Base-by-base conservation (phyloP, 1,140 invertebrate genomes). In the Cecropterus lyciades region DNA sequence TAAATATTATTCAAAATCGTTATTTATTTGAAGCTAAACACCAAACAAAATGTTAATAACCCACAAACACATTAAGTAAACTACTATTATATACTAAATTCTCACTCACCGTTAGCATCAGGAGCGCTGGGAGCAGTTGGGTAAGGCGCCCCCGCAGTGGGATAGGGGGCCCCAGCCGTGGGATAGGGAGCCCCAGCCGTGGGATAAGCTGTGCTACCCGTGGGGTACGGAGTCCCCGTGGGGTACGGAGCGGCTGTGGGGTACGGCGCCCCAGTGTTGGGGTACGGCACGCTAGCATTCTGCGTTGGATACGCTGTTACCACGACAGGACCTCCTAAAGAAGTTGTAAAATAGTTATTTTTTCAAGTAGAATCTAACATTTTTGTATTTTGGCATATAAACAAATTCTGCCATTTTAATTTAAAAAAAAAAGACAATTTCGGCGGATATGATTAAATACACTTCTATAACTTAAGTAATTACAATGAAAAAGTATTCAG, bases 301-400 rank as follows among this genome's bases (percentile, higher is more conserved):
- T 53, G 63, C 10, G 59, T 69, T 0, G 81, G 80, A 59, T 80
- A 80, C 40, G 75, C 48, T 1, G 77, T 59, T 24, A 74, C 75
- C n/a, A 75, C 71, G 8, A 52, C 3, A 9, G 46, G 6, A 24
- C 51, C 43, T 46, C 33, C 51, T 14, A 43, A 43, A 43, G 17
- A 30, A 30, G 5, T 20, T 20, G 5, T 2, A 20, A 20, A 20
- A n/a, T n/a, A n/a, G n/a, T n/a, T n/a, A n/a, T n/a, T n/a, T n/a
- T n/a, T n/a, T n/a, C n/a, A n/a, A n/a, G n/a, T n/a, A n/a, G n/a
- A n/a, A n/a, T n/a, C n/a, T n/a, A n/a, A n/a, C n/a, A n/a, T n/a
- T n/a, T n/a, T n/a, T n/a, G n/a, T n/a, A n/a, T n/a, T n/a, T n/a
- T n/a, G n/a, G n/a, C n/a, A n/a, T n/a, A n/a, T n/a, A n/a, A n/a